phyloP scores from a whole-genome alignment of 2,888 invertebrate genomes.

The Elegia similella region DNA sequence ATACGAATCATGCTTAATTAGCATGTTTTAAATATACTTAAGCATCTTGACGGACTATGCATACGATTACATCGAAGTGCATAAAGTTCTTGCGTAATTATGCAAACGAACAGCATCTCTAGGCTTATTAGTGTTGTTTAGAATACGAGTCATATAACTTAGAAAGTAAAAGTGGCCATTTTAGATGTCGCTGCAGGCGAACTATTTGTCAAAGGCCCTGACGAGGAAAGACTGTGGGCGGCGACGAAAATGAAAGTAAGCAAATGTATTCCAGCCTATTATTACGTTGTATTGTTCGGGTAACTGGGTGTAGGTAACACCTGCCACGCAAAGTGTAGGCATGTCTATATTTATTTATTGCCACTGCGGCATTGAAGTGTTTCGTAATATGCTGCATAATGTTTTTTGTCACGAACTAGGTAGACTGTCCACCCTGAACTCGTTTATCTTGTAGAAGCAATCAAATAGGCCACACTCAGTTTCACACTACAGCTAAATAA shows the following conservation, averaged over 20 bases:
- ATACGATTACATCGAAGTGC: slow-evolving; percentile 57
- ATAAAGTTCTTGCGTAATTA: slow-evolving; percentile 63
- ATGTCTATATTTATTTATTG: slow-evolving; percentile 34
- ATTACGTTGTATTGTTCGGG: slow-evolving; percentile 35
- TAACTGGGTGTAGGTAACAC: slow-evolving; percentile 43
- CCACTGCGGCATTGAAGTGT: slow-evolving; percentile 59
- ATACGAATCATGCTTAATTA: slow-evolving; percentile 36
- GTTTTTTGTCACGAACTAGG: slow-evolving; percentile 52
- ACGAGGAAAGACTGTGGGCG: slow-evolving; percentile 34
- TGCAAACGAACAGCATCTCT: slow-evolving; percentile 56
- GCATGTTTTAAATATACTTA: slow-evolving; percentile 47
- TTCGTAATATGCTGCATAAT: slow-evolving; percentile 48
- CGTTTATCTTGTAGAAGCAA: not conserved
- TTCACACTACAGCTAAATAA: not conserved
- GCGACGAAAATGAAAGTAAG: slow-evolving; percentile 56
- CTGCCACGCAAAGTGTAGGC: slow-evolving; percentile 48
- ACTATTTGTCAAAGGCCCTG: slow-evolving; percentile 28
- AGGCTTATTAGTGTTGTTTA: slow-evolving; percentile 35
- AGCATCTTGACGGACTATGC: slow-evolving; percentile 48
- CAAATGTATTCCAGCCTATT: slow-evolving; percentile 24
- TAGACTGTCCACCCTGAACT: slow-evolving; percentile 6
- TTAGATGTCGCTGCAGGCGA: slow-evolving; percentile 25
- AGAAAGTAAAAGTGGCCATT: slow-evolving; percentile 44
- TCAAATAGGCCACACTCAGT: not conserved
- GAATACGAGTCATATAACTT: slow-evolving; percentile 31